Base-by-base conservation (phyloP, 2,888 invertebrate genomes). In the Pinctada fucata region DNA sequence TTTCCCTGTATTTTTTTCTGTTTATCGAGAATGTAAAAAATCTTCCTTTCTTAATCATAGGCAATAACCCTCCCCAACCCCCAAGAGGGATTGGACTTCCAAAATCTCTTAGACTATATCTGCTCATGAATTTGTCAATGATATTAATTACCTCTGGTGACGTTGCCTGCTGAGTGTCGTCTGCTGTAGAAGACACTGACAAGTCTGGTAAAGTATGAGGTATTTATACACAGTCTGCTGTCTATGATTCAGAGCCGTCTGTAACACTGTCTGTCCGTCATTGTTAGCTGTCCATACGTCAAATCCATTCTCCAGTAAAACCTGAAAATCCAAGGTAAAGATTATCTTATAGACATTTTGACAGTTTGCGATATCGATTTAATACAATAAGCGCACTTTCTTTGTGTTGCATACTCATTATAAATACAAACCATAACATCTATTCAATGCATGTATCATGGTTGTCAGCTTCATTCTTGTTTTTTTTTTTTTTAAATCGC, bases 271-370 rank as follows among this genome's bases (percentile, higher is more conserved):
- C 72, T 84, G 79, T 4, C 81, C 84, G 13, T 83, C 76, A 45
- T 79, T 65, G 70, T 87, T 85, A 66, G 80, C 81, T 10, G 84
- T 80, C 68, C 83, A 84, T 47, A 86, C 80, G 72, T 84, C 84
- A 81, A 79, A 84, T 8, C 86, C 87, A 4, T 82, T 76, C 3
- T 84, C 81, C 4, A 87, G 79, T 4, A 87, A 65, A n/a, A 83
- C 80, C 87, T 87, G 72, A 16, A 81, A 48, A 76, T 3, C 6
- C 70, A 63, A 58, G n/a, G 65, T 48, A 3, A 50, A 48, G 31
- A 58, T 13, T 1, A 16, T 16, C 10, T 45, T 70, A 8, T 13
- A 58, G 58, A 58, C 13, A 58, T 58, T 10, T 58, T 10, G 31
- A 31, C 31, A 1, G 31, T 31, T 31, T 31, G 31, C 31, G 31